Evolutionary conservation across 1,140 invertebrate genomes (phyloP).

Genomic region (Hirudo medicinalis): DNA sequence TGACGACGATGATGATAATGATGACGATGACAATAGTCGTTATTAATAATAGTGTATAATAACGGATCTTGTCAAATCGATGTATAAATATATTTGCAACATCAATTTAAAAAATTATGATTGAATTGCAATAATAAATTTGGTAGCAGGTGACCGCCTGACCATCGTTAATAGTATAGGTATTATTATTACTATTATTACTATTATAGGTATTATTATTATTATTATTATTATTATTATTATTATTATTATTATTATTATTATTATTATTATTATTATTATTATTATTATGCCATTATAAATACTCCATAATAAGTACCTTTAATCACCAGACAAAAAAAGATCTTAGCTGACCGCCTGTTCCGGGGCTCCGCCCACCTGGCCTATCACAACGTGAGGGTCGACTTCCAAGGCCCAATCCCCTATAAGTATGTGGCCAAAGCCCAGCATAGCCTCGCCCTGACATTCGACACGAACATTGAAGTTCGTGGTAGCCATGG

Average conservation of each 20-base stretch:
- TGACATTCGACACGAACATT: not conserved
- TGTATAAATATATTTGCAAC: too few species aligned
- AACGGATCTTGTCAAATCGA: too few species aligned
- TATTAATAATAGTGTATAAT: too few species aligned
- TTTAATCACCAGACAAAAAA: not conserved
- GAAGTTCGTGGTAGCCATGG: slow-evolving; percentile 12
- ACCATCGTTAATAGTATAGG: too few species aligned
- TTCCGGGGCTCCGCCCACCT: not conserved
- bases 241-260: too few species aligned
- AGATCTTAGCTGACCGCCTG: not conserved
- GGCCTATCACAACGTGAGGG: not conserved
- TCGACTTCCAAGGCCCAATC: not conserved
- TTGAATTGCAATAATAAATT: not conserved
- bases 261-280: not conserved
- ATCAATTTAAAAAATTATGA: not conserved
- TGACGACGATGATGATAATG: too few species aligned
- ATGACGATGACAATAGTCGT: too few species aligned
- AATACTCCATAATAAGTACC: not conserved
- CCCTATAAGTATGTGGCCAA: not conserved
- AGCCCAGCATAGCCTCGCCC: not conserved
- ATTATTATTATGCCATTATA: not conserved
- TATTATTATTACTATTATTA: too few species aligned
- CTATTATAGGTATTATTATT: too few species aligned
- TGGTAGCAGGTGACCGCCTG: too few species aligned
- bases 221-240: too few species aligned